A percentile compares a stretch with the other conserved stretches of the same genome.
phyloP scores from a whole-genome alignment of 2,113 vertebrate genomes.

The human region DNA sequence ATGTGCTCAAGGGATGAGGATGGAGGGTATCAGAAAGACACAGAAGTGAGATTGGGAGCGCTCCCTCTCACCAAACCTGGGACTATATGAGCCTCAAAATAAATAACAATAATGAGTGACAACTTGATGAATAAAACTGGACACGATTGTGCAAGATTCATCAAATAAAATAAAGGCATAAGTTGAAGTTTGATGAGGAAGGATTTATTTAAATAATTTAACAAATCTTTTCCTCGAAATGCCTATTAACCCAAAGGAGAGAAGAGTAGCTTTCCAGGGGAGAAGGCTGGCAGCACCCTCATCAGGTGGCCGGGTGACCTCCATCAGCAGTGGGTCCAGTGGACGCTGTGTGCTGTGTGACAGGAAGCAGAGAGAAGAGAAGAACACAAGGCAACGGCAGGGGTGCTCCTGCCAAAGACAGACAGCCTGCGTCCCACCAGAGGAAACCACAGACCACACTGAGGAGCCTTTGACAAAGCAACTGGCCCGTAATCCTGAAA shows the following conservation, averaged over 20 bases:
- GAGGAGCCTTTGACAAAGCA: background rate
- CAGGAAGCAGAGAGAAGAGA: fast-evolving
- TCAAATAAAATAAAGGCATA: background rate
- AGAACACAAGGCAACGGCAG: too few species aligned
- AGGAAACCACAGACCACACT: background rate
- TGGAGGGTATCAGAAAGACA: background rate
- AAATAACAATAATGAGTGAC: background rate
- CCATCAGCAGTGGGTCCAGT: background rate
- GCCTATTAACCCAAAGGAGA: background rate
- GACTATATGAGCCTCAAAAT: background rate
- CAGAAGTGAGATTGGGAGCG: background rate
- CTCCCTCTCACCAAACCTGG: background rate
- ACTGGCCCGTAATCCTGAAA: background rate
- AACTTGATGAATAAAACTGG: background rate
- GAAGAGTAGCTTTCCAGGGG: background rate
- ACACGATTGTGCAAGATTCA: too few species aligned
- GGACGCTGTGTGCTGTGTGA: fast-evolving
- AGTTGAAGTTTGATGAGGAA: background rate
- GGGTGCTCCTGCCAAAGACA: background rate
- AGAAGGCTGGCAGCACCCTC: background rate
- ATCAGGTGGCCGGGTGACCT: background rate
- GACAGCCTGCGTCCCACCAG: fast-evolving
- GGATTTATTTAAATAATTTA: background rate
- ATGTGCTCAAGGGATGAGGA: background rate
- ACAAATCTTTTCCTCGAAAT: background rate